Evolutionary conservation across 2,113 vertebrate species (phyloP).

Genomic region (Burhinus oedicnemus): DNA sequence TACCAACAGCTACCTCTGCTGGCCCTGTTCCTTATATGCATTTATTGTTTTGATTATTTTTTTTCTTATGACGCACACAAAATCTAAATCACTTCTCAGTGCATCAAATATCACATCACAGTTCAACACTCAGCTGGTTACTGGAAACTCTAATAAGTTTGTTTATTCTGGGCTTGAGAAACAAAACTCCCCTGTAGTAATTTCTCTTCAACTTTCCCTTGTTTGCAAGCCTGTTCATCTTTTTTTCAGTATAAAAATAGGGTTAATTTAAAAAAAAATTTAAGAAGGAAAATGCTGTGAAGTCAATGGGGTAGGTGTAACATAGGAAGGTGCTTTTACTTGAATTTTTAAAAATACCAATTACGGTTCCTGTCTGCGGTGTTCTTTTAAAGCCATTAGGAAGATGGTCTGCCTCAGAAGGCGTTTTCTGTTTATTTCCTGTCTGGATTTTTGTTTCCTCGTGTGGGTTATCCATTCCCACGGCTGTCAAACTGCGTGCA

Average conservation of each 20-base stretch:
- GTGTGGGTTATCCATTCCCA: background rate
- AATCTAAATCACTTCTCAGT: background rate
- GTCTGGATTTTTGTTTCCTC: background rate
- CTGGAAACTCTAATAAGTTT: background rate
- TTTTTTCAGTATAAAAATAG: background rate
- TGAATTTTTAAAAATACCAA: background rate
- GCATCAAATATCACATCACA: background rate
- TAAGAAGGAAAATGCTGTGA: background rate
- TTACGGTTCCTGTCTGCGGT: background rate
- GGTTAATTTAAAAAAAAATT: background rate
- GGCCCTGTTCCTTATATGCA: background rate
- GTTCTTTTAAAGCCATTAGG: background rate
- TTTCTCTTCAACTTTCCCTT: background rate
- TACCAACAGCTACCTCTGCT: slow-evolving; percentile 53
- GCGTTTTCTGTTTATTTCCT: background rate
- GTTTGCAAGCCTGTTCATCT: background rate
- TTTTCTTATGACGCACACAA: background rate
- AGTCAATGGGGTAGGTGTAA: background rate
- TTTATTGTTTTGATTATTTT: background rate
- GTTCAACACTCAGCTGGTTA: background rate
- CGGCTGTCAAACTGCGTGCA: background rate
- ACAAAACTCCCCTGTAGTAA: background rate
- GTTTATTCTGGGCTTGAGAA: background rate
- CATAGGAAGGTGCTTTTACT: background rate
- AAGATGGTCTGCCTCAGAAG: background rate